Evolutionary conservation across 2,888 invertebrate genomes (phyloP), one percentile per base, ranked within the genome.

Genomic region (Lycaena phlaeas): DNA sequence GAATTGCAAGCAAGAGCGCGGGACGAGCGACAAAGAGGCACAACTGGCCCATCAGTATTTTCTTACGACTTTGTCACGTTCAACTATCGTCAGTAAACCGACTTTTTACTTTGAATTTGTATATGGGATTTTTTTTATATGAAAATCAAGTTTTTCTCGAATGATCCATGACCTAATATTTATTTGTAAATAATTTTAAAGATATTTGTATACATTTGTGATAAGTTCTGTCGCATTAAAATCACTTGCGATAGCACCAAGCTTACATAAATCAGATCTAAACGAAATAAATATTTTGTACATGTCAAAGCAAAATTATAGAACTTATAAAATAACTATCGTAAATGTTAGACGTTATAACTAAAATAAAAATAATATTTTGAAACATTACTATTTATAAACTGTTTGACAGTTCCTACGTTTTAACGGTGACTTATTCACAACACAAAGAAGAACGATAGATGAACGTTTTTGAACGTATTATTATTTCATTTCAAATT

Each of bases 291-390:
- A 67, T 58, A 63, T 63, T 74, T 68, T 62, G 59, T 66, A 79
- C 78, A 77, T 66, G 79, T 81, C 84, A 84, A 84, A 84, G 84
- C 84, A 84, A 84, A 84, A 84, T 81, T 71, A 84, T 59, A 62
- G 66, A 69, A 75, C 82, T 76, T 78, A 77, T 56, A 64, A 61
- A 61, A 64, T 65, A 74, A 71, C 68, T 61, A 76, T 72, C 64
- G 55, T 68, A 77, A 76, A 63, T 72, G 74, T 76, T 77, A 79
- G 73, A 64, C 56, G 46, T 73, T 22, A 34, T 34, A 64, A 73
- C 60, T 68, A 68, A n/a, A 73, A 72, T 62, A 61, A 58, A 59
- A 67, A 71, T 64, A 68, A 70, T 69, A 68, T 65, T 68, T 71
- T 72, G 31, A 15, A 66, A 72, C 69, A 70, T 63, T 70, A 71